Evolutionary conservation across 1,140 invertebrate species (phyloP).

Genomic region (Drosophila pectinifera): DNA sequence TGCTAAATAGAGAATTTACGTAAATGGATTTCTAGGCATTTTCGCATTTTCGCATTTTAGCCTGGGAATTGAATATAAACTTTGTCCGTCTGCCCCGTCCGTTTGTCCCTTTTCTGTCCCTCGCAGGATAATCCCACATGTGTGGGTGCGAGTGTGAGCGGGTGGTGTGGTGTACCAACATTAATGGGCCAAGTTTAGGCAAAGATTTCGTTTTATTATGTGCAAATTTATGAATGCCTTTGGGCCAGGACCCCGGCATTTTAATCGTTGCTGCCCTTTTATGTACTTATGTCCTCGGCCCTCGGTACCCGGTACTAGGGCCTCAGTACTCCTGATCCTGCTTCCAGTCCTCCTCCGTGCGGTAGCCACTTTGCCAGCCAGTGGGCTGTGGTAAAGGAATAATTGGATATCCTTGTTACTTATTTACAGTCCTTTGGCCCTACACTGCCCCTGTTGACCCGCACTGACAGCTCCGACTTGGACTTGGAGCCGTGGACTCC

Average conservation of each 20-base stretch:
- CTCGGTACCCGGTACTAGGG: neutral
- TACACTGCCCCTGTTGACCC: conserved; percentile 28
- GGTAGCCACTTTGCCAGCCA: conserved; percentile 15
- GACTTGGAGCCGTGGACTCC: conserved; percentile 22
- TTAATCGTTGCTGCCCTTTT: conserved; percentile 63
- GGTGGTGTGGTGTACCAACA: conserved; percentile 48
- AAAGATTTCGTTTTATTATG: conserved; percentile 82
- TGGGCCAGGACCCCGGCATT: conserved; percentile 54
- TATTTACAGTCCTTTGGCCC: conserved; percentile 61
- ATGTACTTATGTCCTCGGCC: conserved; percentile 34
- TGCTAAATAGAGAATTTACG: conserved; percentile 83
- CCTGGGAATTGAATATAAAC: conserved; percentile 80
- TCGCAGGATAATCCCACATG: conserved; percentile 27
- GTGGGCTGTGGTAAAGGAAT: conserved; percentile 59
- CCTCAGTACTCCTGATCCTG: neutral
- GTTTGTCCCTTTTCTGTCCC: conserved; percentile 45
- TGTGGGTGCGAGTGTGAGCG: conserved; percentile 16
- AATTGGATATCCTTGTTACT: conserved; percentile 83
- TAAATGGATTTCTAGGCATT: conserved; percentile 83
- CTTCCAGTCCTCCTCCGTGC: neutral
- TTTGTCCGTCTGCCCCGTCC: conserved; percentile 37
- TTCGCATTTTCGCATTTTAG: conserved; percentile 81
- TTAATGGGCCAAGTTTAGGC: conserved; percentile 76
- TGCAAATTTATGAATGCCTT: conserved; percentile 79
- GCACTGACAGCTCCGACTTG: conserved; percentile 35